phyloP scores from a whole-genome alignment of 53 echinoderm and acorn worm genomes.

The Arbacia lixula region DNA sequence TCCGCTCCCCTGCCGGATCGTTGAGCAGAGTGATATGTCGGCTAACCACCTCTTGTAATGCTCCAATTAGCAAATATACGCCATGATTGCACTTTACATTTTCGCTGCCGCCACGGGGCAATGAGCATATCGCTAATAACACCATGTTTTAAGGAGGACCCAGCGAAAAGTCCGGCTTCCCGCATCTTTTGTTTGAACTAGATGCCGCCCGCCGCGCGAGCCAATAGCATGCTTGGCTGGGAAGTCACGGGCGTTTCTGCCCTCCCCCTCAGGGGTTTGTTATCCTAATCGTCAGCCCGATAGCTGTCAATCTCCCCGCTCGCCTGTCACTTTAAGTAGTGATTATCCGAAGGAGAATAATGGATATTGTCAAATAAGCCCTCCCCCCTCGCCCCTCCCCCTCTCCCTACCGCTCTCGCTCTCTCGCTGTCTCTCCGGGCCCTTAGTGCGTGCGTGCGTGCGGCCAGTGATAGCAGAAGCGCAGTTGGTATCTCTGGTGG shows the following conservation, averaged over 20 bases:
- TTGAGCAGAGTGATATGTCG: conserved; percentile 29
- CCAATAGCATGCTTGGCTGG: conserved; percentile 42
- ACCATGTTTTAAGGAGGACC: no score
- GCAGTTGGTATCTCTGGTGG: neutral
- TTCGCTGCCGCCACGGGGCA: no score
- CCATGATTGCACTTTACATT: no score
- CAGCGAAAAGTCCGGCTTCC: conserved; percentile 47
- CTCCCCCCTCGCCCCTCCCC: conserved; percentile 22
- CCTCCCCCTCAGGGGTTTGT: conserved; percentile 41
- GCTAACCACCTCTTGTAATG: conserved; percentile 25
- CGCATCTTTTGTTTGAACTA: conserved; percentile 57
- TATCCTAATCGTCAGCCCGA: conserved; percentile 32
- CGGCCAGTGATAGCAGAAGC: conserved; percentile 1
- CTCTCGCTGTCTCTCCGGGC: neutral
- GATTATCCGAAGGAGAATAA: conserved; percentile 52
- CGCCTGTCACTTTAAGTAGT: conserved; percentile 57
- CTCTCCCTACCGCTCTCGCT: conserved; percentile 27
- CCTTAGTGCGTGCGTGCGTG: neutral
- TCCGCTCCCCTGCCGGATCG: neutral
- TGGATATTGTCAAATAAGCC: conserved; percentile 54
- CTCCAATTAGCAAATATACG: conserved; percentile 52
- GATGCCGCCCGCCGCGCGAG: conserved; percentile 40
- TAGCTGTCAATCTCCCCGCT: conserved; percentile 48
- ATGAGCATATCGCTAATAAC: no score
- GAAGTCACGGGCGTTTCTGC: conserved; percentile 25